Conservation (phyloP, 2,888 invertebrate species). For the Hermaeophaga mercurialis region DNA sequence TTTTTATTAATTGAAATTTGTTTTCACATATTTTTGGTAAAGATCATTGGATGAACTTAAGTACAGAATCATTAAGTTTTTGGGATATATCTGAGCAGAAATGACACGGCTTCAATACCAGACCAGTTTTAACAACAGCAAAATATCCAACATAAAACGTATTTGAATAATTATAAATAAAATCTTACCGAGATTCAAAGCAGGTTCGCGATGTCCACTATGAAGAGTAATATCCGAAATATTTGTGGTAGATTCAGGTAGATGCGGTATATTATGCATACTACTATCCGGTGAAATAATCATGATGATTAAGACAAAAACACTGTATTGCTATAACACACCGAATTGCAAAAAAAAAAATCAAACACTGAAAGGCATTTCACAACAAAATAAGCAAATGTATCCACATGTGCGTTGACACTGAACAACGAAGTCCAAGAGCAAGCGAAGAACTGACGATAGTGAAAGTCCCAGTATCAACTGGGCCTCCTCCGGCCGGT, state of each 20-base stretch:
- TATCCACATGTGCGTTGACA: slow-evolving; percentile 38
- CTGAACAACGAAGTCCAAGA: slow-evolving; percentile 44
- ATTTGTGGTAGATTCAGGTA: slow-evolving; percentile 59
- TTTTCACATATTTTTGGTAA: too few species aligned
- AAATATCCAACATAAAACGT: too few species aligned
- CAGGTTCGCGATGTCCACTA: slow-evolving; percentile 65
- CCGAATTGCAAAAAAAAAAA: slow-evolving; percentile 16
- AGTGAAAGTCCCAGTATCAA: slow-evolving; percentile 59
- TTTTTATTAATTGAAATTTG: too few species aligned
- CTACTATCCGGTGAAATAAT: slow-evolving; percentile 71
- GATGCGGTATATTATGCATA: slow-evolving; percentile 58
- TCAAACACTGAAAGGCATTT: slow-evolving; percentile 24
- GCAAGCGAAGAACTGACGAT: slow-evolving; percentile 56
- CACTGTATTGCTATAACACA: slow-evolving; percentile 4
- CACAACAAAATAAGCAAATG: slow-evolving; percentile 5
- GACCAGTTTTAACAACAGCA: too few species aligned
- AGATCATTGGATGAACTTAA: too few species aligned
- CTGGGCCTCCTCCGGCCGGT: slow-evolving; percentile 52
- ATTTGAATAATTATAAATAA: too few species aligned
- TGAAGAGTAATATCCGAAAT: slow-evolving; percentile 50
- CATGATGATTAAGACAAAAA: slow-evolving; percentile 55
- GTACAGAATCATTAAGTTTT: too few species aligned
- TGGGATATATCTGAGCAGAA: too few species aligned
- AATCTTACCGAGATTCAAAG: slow-evolving; percentile 71
- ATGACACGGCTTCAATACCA: too few species aligned